Percentiles rank a stretch among this genome's conserved stretches.
phyloP scores from a whole-genome alignment of 2,113 vertebrate species.

The Sialia sialis region DNA sequence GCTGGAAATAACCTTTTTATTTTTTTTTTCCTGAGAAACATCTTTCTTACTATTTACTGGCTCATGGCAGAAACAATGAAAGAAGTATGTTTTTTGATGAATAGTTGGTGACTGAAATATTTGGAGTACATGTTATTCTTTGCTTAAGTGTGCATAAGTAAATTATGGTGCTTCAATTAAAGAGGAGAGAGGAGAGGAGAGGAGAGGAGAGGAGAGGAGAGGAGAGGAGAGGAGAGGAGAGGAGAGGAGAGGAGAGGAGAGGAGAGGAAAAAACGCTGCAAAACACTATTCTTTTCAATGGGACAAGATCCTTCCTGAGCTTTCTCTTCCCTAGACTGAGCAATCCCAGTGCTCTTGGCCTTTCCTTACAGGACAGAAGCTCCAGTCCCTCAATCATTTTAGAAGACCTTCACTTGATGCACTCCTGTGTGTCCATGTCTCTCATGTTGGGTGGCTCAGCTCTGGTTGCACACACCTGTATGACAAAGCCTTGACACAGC shows the following conservation, averaged over 20 bases:
- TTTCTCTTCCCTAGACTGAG: neutral
- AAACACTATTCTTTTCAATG: too few species aligned
- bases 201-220: too few species aligned
- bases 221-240: too few species aligned
- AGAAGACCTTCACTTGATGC: neutral
- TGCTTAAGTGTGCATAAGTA: neutral
- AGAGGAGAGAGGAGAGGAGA: neutral
- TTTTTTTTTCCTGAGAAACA: neutral
- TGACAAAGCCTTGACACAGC: neutral
- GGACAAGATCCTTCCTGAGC: neutral
- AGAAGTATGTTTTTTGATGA: neutral
- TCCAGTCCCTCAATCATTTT: neutral
- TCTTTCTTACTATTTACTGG: neutral
- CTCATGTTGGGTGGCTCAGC: neutral
- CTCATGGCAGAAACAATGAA: neutral
- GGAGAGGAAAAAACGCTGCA: too few species aligned
- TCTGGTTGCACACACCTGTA: too few species aligned
- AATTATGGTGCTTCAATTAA: neutral
- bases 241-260: neutral
- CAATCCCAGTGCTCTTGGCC: rapidly evolving
- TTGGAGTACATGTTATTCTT: neutral
- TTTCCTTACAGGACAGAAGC: neutral
- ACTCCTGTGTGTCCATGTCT: neutral
- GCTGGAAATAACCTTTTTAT: neutral
- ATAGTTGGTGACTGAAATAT: neutral